Evolutionary conservation across 1,140 invertebrate species (phyloP).

Genomic region (Aphaenogaster rudis): DNA sequence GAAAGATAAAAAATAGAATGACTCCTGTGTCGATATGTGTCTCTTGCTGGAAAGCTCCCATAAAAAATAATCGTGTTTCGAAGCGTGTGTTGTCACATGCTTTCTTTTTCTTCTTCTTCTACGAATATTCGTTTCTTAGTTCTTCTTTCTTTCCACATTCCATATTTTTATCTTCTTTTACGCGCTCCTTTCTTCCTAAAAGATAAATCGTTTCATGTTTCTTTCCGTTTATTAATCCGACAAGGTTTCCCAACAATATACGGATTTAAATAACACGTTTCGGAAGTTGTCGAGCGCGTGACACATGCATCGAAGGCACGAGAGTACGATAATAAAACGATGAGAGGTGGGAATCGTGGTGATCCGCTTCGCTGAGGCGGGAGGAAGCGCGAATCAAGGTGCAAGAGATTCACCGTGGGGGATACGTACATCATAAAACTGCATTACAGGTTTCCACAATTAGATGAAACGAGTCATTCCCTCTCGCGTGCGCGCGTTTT

Average conservation of each 20-base stretch:
- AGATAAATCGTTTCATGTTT: neutral
- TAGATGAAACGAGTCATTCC: neutral
- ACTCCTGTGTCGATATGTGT: no score
- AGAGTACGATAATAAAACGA: neutral
- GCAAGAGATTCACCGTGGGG: neutral
- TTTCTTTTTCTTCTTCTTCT: neutral
- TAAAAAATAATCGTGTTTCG: neutral
- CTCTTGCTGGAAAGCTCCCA: no score
- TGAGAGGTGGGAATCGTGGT: neutral
- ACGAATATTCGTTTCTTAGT: neutral
- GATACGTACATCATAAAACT: neutral
- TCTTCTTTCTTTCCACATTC: neutral
- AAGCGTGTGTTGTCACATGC: neutral
- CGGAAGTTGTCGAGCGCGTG: neutral
- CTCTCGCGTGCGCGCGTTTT: neutral
- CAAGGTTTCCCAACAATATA: neutral
- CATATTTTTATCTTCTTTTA: constrained; percentile 1
- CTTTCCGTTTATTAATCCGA: neutral
- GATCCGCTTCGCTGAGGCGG: neutral
- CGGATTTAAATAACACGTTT: neutral
- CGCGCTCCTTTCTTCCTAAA: neutral
- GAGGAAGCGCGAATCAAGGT: constrained; percentile 8
- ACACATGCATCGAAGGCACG: neutral
- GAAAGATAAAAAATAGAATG: no score
- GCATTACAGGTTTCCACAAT: neutral